Evolutionary conservation across 2,113 vertebrate genomes (phyloP).

Genomic region (Sebastes fasciatus): DNA sequence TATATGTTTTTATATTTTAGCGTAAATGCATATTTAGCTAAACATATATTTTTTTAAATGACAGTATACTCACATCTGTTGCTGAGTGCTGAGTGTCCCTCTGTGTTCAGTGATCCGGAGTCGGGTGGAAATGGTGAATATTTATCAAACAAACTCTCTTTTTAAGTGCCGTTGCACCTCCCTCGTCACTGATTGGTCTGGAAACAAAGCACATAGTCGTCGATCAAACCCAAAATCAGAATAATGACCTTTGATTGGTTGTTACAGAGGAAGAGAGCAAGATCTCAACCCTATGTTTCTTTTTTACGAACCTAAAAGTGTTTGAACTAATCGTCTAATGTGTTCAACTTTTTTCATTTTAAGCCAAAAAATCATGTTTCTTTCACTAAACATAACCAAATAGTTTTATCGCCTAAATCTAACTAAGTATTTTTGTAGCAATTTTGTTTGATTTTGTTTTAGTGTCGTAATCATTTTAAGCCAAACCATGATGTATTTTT

Average conservation of each 20-base stretch:
- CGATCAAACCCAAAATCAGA: conserved; percentile 44
- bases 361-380: too few relatives aligned
- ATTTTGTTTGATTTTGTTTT: too few relatives aligned
- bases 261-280: conserved; percentile 1
- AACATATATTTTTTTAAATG: background rate
- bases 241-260: conserved; percentile 68
- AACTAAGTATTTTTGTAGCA: too few relatives aligned
- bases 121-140: conserved; percentile 56
- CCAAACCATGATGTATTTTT: too few relatives aligned
- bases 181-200: conserved; percentile 74
- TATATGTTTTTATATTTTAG: background rate
- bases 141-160: conserved; percentile 53
- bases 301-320: background rate
- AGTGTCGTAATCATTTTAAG: too few relatives aligned
- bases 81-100: conserved; percentile 13
- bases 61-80: conserved; percentile 57
- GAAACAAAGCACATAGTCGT: conserved; percentile 40
- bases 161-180: conserved; percentile 68
- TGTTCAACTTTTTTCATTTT: too few relatives aligned
- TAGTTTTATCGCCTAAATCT: too few relatives aligned
- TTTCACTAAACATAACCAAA: too few relatives aligned
- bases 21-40: background rate
- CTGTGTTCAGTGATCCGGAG: conserved; percentile 34
- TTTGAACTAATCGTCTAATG: too few relatives aligned
- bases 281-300: background rate